Percentiles rank a stretch among this genome's conserved stretches.
phyloP scores from a whole-genome alignment of 2,113 vertebrate species.

The Notiomystis cincta region DNA sequence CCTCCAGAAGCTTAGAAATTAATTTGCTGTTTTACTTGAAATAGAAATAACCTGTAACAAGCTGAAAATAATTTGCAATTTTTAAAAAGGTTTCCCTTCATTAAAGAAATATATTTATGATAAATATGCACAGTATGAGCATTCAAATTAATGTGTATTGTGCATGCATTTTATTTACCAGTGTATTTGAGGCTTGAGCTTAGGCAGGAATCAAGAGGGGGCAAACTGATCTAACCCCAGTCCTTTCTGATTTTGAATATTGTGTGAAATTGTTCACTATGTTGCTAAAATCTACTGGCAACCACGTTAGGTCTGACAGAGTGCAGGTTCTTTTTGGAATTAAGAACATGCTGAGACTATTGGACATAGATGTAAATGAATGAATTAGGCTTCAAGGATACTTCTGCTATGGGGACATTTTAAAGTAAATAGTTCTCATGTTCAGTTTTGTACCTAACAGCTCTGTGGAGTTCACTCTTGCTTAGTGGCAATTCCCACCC shows the following conservation, averaged over 20 bases:
- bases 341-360: background rate
- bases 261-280: background rate
- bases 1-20: background rate
- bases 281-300: constrained; percentile 33
- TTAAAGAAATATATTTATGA: background rate
- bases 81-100: background rate
- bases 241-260: background rate
- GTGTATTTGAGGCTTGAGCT: background rate
- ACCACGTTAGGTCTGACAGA: background rate
- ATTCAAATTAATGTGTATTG: background rate
- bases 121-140: background rate
- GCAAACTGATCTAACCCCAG: background rate
- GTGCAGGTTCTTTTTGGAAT: background rate
- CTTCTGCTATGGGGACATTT: background rate
- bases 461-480: background rate
- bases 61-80: background rate
- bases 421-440: background rate
- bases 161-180: background rate
- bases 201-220: background rate
- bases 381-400: background rate
- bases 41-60: background rate
- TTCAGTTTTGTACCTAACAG: background rate
- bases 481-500: background rate
- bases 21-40: background rate
- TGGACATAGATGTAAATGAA: background rate